Conservation (phyloP, 1,140 invertebrate genomes). For the Ptiloglossa arizonensis region DNA sequence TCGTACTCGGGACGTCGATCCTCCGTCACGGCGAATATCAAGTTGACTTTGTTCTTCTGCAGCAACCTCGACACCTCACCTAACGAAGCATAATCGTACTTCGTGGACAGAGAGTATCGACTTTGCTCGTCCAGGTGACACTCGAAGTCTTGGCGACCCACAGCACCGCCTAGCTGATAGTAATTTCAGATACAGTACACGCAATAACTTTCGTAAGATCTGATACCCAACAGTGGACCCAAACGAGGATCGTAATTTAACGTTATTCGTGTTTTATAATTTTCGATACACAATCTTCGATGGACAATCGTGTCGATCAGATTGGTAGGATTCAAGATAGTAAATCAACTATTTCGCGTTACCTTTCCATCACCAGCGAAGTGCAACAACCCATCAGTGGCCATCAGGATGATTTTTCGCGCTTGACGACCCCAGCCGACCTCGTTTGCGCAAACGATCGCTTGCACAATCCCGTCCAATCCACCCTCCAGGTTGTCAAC, state of each 20-base stretch:
- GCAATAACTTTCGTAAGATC: too few species aligned
- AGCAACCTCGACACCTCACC: conserved; percentile 67
- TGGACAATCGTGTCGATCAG: too few species aligned
- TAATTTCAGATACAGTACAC: too few species aligned
- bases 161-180: conserved; percentile 62
- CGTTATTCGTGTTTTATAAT: too few species aligned
- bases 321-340: background rate
- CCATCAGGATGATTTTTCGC: conserved; percentile 84
- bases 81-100: conserved; percentile 69
- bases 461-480: conserved; percentile 84
- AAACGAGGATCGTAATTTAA: too few species aligned
- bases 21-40: conserved; percentile 70
- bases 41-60: conserved; percentile 61
- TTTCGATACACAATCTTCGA: too few species aligned
- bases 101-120: conserved; percentile 59
- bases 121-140: conserved; percentile 66
- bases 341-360: background rate
- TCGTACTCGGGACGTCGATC: conserved; percentile 64
- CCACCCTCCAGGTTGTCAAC: conserved; percentile 84
- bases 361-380: conserved; percentile 85
- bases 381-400: conserved; percentile 85
- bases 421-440: conserved; percentile 84
- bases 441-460: conserved; percentile 75
- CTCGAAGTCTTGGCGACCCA: conserved; percentile 64
- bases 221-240: too few species aligned